Conservation (phyloP, 2,797 vertebrate species). For the Sus cebifrons region DNA sequence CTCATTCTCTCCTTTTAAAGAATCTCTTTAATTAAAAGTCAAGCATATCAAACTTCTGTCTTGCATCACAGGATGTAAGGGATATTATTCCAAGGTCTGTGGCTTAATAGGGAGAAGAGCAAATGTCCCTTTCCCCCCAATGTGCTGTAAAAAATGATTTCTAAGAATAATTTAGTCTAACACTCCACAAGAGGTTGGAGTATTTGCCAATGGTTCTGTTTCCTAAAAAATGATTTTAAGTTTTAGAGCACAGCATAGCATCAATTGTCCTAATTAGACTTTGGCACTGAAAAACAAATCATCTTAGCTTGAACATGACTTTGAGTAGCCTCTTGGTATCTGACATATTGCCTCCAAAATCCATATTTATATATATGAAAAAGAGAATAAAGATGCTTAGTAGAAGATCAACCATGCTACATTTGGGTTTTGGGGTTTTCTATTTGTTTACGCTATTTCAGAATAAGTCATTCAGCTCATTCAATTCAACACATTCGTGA, state of each 20-base stretch:
- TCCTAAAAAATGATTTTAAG: slow-evolving; percentile 69
- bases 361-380: neutral
- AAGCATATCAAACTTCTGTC: slow-evolving; percentile 55
- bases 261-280: slow-evolving; percentile 72
- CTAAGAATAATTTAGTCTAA: slow-evolving; percentile 75
- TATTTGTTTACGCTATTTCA: slow-evolving; percentile 6
- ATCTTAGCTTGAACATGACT: slow-evolving; percentile 58
- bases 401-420: neutral
- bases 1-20: slow-evolving; percentile 66
- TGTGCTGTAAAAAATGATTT: slow-evolving; percentile 68
- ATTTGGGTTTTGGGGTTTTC: neutral
- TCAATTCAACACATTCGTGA: neutral
- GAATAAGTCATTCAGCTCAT: neutral
- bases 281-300: slow-evolving; percentile 56
- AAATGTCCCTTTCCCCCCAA: slow-evolving; percentile 65
- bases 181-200: slow-evolving; percentile 52
- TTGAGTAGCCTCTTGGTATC: slow-evolving; percentile 42
- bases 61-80: slow-evolving; percentile 27
- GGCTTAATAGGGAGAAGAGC: slow-evolving; percentile 66
- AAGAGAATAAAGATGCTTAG: neutral
- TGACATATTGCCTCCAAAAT: slow-evolving; percentile 2
- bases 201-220: slow-evolving; percentile 74
- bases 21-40: slow-evolving; percentile 75
- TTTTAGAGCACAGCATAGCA: slow-evolving; percentile 51
- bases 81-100: slow-evolving; percentile 62